Percentiles rank a stretch among this genome's conserved stretches.
These are phyloP conservation scores for Bhutanitis thaidina DNA, from an alignment of 2,888 invertebrate genomes.

Conservation along the genomic window DNA sequence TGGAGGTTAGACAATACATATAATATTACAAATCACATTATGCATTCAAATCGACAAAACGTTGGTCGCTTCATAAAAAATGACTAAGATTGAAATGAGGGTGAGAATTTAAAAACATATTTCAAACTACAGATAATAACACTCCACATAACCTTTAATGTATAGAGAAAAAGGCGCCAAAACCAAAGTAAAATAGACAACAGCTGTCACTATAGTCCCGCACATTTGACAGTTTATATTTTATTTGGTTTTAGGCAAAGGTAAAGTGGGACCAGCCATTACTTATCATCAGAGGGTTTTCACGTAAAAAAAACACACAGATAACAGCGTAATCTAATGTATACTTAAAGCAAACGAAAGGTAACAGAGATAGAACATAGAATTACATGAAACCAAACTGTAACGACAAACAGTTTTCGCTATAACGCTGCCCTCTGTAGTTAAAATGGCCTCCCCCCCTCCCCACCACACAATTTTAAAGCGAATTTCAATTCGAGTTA, in stretches of 20 bases:
- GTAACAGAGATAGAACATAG: slow-evolving; percentile 8
- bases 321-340: slow-evolving; percentile 1
- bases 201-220: slow-evolving; percentile 13
- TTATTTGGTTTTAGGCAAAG: slow-evolving; percentile 16
- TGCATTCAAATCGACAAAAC: slow-evolving; percentile 1
- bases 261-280: slow-evolving; percentile 14
- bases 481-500: slow-evolving; percentile 20
- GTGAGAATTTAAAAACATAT: slow-evolving; percentile 15
- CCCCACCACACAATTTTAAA: slow-evolving; percentile 9
- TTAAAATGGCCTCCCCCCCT: slow-evolving; percentile 16
- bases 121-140: slow-evolving; percentile 4
- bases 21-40: slow-evolving; percentile 7
- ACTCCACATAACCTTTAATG: slow-evolving; percentile 18
- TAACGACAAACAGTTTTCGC: not conserved
- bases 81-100: slow-evolving; percentile 26
- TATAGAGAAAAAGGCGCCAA: slow-evolving; percentile 11
- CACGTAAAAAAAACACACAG: not conserved
- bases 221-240: slow-evolving; percentile 9
- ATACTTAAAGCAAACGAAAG: slow-evolving; percentile 11
- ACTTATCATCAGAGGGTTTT: not conserved
- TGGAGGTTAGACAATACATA: slow-evolving; percentile 34
- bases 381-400: slow-evolving; percentile 3
- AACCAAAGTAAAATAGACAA: slow-evolving; percentile 13
- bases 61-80: slow-evolving; percentile 23
- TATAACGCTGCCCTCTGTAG: not conserved